Evolutionary conservation across 1,140 invertebrate genomes (phyloP), one percentile per base, ranked within the genome.

Genomic region (Drosophila rhopaloa): DNA sequence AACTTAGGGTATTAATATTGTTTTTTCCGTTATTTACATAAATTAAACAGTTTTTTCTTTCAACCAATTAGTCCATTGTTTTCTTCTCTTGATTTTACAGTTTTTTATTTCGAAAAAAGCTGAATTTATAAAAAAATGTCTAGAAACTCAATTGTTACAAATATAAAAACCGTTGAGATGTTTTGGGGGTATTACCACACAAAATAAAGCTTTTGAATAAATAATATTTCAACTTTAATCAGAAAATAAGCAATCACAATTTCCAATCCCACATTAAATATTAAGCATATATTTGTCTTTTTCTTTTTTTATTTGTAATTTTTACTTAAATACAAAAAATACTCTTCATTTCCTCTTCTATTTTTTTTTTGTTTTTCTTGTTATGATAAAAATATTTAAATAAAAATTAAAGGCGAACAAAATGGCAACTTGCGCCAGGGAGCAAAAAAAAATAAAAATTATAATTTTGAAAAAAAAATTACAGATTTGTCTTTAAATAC

Each of bases 271-370:
- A 7, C 24, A 14, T 29, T 27, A n/a, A 32, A 5, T 50, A 54
- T 27, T 29, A 16, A 8, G 16, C 35, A n/a, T 10, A n/a, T n/a
- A 9, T 6, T 50, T 74, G 67, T 74, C 66, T 74, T 76, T 76
- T 76, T 76, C 53, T 67, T 77, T 82, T 86, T 85, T 86, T 85
- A 88, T 86, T 86, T 86, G 70, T 86, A 86, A 88, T 85, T 68
- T 60, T 88, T 88, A 82, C 82, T 86, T 86, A 86, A 88, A 76
- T 86, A 88, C 83, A 86, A 86, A 86, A 84, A 86, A 85, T 86
- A 86, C 82, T 86, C 82, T 79, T 88, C 63, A 73, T 86, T 85
- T 86, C 75, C 78, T 71, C 82, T 53, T 85, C 61, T 60, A 56
- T 65, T 73, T 80, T 79, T 55, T 50, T 53, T 84, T 75, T 70